Evolutionary conservation across 2,113 vertebrate species (phyloP), one percentile per base, ranked within the genome.

Genomic region (Mus pahari): DNA sequence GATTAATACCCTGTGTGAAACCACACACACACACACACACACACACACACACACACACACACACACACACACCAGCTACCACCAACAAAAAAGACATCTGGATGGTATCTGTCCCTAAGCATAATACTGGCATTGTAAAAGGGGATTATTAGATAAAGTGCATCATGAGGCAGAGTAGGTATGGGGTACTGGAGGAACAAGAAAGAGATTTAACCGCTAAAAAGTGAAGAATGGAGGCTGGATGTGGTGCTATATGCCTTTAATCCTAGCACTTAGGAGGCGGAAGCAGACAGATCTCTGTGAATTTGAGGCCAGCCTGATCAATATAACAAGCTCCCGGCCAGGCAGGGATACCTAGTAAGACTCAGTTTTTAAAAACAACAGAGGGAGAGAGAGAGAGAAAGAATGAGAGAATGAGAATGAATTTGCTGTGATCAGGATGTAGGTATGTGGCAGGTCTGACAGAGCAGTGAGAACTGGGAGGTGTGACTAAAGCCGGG

Each of bases 211-310:
- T 31, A 31, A 64, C 13, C 33, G 5, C 90, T 71, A 79, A 87
- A 89, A 90, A 60, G 3, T 31, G 0, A 26, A 26, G 64, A 31
- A 4, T 82, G 55, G 81, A 62, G 55, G 36, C 12, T 8, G 12
- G 36, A 26, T 9, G 11, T 13, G 4, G n/a, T 42, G 55, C 22
- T 5, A 0, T 14, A 16, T 0, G 22, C 81, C 22, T 28, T 39
- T 42, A 62, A 62, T 83, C 55, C 55, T 4, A 62, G 81, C 55
- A 42, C n/a, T 62, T 17, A 24, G 36, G 79, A 60, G 22, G 55
- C 79, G 39, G 36, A 24, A 28, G 22, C 53, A 81, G 78, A 31
- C 36, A 58, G 36, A 82, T 58, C 20, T 58, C 78, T 58, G 16
- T 77, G 45, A 82, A 10, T 82, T 58, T 82, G 53, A 39, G 55